Base-by-base conservation (phyloP, 1,140 invertebrate species). In the Berghia stephanieae region DNA sequence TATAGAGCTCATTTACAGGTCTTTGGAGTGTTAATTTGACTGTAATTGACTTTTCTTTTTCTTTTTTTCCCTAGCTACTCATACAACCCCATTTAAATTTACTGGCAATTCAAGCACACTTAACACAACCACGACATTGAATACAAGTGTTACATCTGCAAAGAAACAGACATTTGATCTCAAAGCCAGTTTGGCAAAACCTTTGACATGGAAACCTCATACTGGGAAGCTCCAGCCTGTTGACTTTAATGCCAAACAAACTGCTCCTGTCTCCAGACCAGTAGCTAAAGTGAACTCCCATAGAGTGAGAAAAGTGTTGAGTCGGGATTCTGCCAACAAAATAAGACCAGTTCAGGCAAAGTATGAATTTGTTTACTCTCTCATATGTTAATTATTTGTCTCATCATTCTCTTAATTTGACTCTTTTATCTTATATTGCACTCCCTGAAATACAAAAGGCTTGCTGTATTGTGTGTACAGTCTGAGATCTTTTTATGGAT, bases 171-270 rank as follows among this genome's bases (percentile, higher is more conserved):
- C 75, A 10, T 88, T 88, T 83, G 85, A 87, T 57, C 74, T 87
- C 24, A 84, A 85, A 68, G 86, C 86, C 8, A 87, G 86, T 83
- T 80, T 88, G n/a, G 81, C 86, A 36, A 77, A 81, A 67, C 86
- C 85, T 31, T 77, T 87, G 21, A 84, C 85, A 31, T 88, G 86
- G 86, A 88, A 85, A 67, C 60, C 83, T 6, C 85, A 87, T 79
- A 85, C 83, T 52, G 86, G 85, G 24, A 87, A 86, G 76, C 80
- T 87, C 69, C 83, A 86, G 77, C 82, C 84, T 10, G 6, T 86
- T 3, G 81, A 83, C 24, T 60, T 63, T 24, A 73, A 77, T 18
- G 60, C 49, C 43, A 34, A 31, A 49, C 18, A n/a, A 40, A 10
- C 67, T 46, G 75, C n/a, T n/a, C 70, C 8, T 18, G 8, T 42